Conservation (phyloP, 1,140 invertebrate genomes). For the Metaphire vulgaris region DNA sequence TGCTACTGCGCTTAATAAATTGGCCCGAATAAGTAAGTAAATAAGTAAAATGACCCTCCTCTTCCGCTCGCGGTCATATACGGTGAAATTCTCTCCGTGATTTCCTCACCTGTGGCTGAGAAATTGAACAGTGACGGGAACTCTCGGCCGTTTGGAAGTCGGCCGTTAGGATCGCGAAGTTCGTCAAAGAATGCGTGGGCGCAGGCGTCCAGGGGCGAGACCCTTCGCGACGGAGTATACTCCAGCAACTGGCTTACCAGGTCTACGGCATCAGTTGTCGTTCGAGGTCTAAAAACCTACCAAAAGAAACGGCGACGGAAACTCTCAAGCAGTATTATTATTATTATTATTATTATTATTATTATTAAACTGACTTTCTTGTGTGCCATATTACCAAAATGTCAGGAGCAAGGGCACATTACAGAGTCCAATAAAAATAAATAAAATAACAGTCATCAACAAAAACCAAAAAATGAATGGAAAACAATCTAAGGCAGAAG, state of each 20-base stretch:
- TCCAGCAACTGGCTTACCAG: constrained; percentile 90
- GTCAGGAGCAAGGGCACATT: no score
- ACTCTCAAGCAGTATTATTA: background rate
- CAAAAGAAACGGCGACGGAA: background rate
- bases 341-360: background rate
- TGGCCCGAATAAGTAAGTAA: background rate
- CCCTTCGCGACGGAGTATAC: constrained; percentile 90
- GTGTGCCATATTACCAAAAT: no score
- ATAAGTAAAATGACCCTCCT: background rate
- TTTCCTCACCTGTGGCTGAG: constrained; percentile 59
- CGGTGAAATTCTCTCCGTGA: background rate
- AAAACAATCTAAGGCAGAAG: background rate
- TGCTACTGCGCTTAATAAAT: background rate
- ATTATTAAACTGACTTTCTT: no score
- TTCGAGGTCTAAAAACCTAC: constrained; percentile 85
- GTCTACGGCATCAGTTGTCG: constrained; percentile 93
- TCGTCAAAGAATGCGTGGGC: constrained; percentile 98
- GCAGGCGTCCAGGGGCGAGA: constrained; percentile 91
- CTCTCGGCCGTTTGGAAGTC: constrained; percentile 83
- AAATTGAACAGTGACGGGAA: constrained; percentile 97
- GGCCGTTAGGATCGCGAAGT: constrained; percentile 78
- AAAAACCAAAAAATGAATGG: background rate
- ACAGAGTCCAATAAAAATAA: background rate
- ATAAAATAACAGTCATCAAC: background rate
- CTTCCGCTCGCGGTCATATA: background rate